These are phyloP conservation scores for Rhabdophis nuchalis DNA, from an alignment of 2,797 vertebrate genomes.

Conservation along the genomic window DNA sequence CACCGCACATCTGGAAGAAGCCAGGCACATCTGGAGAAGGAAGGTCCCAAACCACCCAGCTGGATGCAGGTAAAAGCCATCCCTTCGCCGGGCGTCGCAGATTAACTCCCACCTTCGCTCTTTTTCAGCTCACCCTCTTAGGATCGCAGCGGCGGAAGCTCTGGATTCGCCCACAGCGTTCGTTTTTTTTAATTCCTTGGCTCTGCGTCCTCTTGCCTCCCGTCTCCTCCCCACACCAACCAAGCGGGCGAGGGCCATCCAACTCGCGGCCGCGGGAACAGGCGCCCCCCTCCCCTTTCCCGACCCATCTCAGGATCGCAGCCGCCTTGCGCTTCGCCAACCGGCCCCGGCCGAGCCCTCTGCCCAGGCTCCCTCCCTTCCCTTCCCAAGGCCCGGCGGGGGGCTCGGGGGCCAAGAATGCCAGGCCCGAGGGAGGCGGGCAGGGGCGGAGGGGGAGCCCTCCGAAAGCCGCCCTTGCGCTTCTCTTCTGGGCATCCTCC, in stretches of 20 bases:
- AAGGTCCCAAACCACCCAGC: no score
- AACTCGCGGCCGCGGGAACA: no score
- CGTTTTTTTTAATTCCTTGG: background rate
- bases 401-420: fast-evolving
- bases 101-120: background rate
- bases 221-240: background rate
- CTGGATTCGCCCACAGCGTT: fast-evolving
- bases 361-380: background rate
- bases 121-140: background rate
- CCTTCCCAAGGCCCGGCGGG: background rate
- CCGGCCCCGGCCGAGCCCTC: background rate
- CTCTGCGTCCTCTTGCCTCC: background rate
- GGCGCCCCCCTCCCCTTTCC: background rate
- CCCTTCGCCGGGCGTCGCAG: background rate
- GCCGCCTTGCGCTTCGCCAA: no score
- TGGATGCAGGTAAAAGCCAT: background rate
- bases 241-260: background rate
- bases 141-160: background rate
- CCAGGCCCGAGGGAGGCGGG: no score
- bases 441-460: no score
- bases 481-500: background rate
- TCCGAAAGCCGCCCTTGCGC: background rate
- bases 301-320: no score
- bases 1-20: background rate
- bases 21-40: background rate